A percentile compares a stretch with the other conserved stretches of the same genome.
These are phyloP conservation scores for Dendroctonus valens DNA, from an alignment of 1,140 invertebrate species.

Conservation along the genomic window DNA sequence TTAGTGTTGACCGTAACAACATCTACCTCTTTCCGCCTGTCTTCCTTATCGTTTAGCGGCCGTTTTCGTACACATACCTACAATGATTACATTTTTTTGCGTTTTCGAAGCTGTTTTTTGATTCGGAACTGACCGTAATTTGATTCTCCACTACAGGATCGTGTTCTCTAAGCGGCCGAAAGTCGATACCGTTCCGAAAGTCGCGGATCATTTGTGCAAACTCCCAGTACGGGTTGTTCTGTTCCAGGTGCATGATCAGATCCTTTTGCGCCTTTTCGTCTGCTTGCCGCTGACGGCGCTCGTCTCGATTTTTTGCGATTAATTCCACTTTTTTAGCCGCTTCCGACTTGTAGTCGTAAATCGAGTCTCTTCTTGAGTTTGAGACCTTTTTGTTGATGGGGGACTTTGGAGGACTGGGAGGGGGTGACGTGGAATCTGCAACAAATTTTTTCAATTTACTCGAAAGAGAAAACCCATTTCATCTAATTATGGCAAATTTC, in stretches of 20 bases:
- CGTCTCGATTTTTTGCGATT: slow-evolving; percentile 94
- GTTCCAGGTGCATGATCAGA: slow-evolving; percentile 85
- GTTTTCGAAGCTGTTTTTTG: no score
- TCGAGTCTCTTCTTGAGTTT: slow-evolving; percentile 33
- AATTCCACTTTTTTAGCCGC: slow-evolving; percentile 96
- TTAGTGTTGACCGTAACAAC: slow-evolving; percentile 96
- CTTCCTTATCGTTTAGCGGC: slow-evolving; percentile 94
- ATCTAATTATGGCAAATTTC: no score
- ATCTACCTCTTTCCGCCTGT: slow-evolving; percentile 84
- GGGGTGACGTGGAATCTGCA: slow-evolving; percentile 25
- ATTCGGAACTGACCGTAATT: slow-evolving; percentile 64
- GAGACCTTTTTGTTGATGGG: slow-evolving; percentile 28
- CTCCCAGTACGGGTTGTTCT: slow-evolving; percentile 97
- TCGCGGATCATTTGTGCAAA: slow-evolving; percentile 97
- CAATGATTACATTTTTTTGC: neutral
- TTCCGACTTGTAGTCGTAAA: slow-evolving; percentile 44
- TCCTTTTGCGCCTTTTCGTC: slow-evolving; percentile 90
- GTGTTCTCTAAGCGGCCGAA: slow-evolving; percentile 79
- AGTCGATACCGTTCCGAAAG: slow-evolving; percentile 85
- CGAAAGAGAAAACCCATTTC: no score
- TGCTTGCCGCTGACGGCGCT: slow-evolving; percentile 85
- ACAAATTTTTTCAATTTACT: neutral
- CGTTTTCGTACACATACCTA: slow-evolving; percentile 86
- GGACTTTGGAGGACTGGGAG: slow-evolving; percentile 35
- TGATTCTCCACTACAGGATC: slow-evolving; percentile 93